Evolutionary conservation across 2,888 invertebrate species (phyloP).

Genomic region (Cephus spinipes): DNA sequence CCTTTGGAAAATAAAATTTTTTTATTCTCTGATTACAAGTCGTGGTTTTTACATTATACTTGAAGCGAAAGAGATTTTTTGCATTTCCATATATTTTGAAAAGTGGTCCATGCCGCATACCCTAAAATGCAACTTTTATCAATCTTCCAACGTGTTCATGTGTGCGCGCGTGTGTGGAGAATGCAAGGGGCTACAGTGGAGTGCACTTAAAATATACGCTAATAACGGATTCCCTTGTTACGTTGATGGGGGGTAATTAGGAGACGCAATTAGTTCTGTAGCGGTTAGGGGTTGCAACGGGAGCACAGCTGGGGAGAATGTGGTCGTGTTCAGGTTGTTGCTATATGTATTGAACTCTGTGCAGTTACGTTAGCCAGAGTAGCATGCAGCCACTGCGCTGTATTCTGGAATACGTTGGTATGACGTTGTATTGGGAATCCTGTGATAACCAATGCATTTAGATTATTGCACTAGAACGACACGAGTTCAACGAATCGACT

Average conservation of each 20-base stretch:
- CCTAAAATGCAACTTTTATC: not conserved
- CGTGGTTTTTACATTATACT: no score
- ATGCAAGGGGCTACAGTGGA: not conserved
- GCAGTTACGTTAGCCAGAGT: not conserved
- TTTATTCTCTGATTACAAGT: not conserved
- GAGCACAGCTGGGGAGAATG: slow-evolving; percentile 34
- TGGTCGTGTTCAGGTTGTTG: slow-evolving; percentile 27
- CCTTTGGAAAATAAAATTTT: not conserved
- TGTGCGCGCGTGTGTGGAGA: not conserved
- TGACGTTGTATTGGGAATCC: not conserved
- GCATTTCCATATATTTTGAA: not conserved
- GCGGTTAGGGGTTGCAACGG: slow-evolving; percentile 35
- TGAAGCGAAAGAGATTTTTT: not conserved
- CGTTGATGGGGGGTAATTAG: slow-evolving; percentile 49
- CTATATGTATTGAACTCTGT: not conserved
- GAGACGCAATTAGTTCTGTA: slow-evolving; percentile 50
- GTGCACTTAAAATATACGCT: slow-evolving; percentile 15
- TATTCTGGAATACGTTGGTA: not conserved
- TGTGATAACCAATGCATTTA: not conserved
- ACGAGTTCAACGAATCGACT: not conserved
- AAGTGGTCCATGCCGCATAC: not conserved
- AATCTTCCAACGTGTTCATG: not conserved
- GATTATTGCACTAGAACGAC: not conserved
- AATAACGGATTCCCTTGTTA: slow-evolving; percentile 47
- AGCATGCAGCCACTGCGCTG: not conserved